phyloP scores from a whole-genome alignment of 2,113 vertebrate species.

The Brachyhypopomus gauderio region DNA sequence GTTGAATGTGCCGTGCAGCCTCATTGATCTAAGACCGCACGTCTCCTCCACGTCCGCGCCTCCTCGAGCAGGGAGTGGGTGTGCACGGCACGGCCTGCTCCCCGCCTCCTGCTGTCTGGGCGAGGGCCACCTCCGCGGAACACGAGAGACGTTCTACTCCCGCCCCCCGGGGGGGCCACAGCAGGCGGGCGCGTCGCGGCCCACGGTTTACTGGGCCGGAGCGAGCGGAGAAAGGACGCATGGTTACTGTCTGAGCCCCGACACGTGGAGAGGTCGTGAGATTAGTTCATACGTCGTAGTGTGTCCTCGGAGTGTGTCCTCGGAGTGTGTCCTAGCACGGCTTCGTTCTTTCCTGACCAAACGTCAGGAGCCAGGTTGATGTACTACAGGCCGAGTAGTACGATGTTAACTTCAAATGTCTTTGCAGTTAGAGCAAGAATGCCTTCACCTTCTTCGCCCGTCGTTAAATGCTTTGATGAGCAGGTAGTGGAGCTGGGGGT shows the following conservation, averaged over 20 bases:
- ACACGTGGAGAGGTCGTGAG: background rate
- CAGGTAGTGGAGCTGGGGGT: too few relatives aligned
- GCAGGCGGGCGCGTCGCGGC: background rate
- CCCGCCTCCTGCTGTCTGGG: background rate
- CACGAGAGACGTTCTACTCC: background rate
- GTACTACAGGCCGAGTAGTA: conserved; percentile 22
- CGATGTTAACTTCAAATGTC: conserved; percentile 29
- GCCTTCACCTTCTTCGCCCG: too few relatives aligned
- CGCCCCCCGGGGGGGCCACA: background rate
- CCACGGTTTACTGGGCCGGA: background rate
- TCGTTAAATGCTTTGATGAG: too few relatives aligned
- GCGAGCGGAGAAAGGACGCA: background rate
- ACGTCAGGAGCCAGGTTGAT: background rate
- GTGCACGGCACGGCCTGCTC: background rate
- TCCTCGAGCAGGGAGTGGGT: background rate
- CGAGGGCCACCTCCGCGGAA: background rate
- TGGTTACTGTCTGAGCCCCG: background rate
- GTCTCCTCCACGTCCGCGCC: conserved; percentile 10
- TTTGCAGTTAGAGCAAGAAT: background rate
- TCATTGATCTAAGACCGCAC: conserved; percentile 39
- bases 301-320: too few relatives aligned
- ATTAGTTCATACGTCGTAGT: background rate
- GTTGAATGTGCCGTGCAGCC: conserved; percentile 12
- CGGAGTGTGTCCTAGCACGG: too few relatives aligned
- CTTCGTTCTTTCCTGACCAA: too few relatives aligned